phyloP scores from a whole-genome alignment of 1,140 invertebrate species.

The Euura saliciscinereae region DNA sequence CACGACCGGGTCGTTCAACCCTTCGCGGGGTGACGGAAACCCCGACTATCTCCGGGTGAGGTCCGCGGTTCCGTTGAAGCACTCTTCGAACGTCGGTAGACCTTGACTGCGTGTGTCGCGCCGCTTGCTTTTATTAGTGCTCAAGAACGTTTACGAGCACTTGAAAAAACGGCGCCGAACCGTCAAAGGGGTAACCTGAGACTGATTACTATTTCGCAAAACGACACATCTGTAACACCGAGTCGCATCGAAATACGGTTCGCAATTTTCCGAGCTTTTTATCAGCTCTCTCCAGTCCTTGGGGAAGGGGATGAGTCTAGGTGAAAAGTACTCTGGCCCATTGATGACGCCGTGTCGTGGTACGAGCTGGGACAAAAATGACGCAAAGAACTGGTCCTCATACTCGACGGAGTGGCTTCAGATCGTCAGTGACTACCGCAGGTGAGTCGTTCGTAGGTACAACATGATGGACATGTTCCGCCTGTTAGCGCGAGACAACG shows the following conservation, averaged over 20 bases:
- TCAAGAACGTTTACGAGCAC: conserved; percentile 30
- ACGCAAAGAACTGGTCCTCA: neutral
- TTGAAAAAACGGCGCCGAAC: conserved; percentile 25
- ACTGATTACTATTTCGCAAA: conserved; percentile 28
- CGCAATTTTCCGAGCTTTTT: neutral
- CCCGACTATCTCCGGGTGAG: neutral
- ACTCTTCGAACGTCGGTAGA: conserved; percentile 18
- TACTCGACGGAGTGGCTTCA: neutral
- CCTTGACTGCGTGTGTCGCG: conserved; percentile 35
- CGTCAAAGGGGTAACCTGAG: conserved; percentile 39
- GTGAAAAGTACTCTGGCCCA: neutral
- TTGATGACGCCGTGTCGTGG: neutral
- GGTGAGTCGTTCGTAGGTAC: neutral
- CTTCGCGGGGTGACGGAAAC: neutral
- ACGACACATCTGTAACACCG: neutral
- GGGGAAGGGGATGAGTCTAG: neutral
- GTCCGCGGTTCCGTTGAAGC: conserved; percentile 24
- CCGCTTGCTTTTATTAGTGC: conserved; percentile 13
- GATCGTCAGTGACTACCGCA: neutral
- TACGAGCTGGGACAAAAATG: neutral
- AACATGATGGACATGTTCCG: neutral
- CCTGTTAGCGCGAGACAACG: neutral
- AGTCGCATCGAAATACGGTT: neutral
- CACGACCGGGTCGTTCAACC: neutral
- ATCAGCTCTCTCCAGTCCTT: too few relatives aligned